Percentiles rank a stretch among this genome's conserved stretches.
Conservation (phyloP, 2,888 invertebrate genomes). For the Mycalesis mineus region DNA sequence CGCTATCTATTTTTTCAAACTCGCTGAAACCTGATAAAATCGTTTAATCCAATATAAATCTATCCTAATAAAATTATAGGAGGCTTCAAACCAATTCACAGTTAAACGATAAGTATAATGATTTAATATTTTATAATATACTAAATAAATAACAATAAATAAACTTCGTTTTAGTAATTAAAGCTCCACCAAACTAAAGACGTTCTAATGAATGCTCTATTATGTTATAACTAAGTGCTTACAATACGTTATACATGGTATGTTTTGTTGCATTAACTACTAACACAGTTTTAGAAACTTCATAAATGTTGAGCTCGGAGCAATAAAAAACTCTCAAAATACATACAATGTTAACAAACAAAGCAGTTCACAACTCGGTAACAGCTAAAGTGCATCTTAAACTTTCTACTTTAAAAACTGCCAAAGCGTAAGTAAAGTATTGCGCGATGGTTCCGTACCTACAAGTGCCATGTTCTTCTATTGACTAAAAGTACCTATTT, state of each 20-base stretch:
- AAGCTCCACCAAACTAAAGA: no score
- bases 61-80: no score
- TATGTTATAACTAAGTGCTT: background rate
- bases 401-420: slow-evolving; percentile 19
- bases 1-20: no score
- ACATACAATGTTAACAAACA: slow-evolving; percentile 20
- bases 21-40: no score
- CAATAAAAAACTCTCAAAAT: slow-evolving; percentile 16
- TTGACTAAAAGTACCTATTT: no score
- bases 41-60: no score
- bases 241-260: background rate
- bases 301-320: background rate
- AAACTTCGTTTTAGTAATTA: no score
- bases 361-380: slow-evolving; percentile 11
- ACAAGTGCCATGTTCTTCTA: background rate
- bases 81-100: no score
- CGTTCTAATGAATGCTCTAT: no score
- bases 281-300: background rate
- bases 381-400: slow-evolving; percentile 18
- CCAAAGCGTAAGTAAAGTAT: background rate
- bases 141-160: no score
- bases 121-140: no score
- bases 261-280: background rate
- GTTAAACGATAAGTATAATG: no score
- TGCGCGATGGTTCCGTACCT: background rate